Percentiles rank a stretch among this genome's conserved stretches.
Evolutionary conservation across 2,888 invertebrate species (phyloP).

Genomic region (Patella ulyssiponensis): DNA sequence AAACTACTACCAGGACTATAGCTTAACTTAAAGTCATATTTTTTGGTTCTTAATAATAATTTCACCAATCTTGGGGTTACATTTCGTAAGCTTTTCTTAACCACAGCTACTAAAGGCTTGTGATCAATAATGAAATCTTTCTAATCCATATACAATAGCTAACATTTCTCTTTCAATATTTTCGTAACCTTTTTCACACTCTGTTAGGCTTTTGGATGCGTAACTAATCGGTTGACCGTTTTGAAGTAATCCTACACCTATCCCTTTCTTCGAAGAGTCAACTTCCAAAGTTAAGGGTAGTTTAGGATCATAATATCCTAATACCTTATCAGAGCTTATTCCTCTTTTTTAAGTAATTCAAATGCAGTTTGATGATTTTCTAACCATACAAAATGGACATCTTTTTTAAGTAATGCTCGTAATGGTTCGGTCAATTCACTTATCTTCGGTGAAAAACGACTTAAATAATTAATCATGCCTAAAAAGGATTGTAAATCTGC

Average conservation of each 20-base stretch:
- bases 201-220: constrained; percentile 42
- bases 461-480: constrained; percentile 32
- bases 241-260: constrained; percentile 47
- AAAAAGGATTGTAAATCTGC: constrained; percentile 36
- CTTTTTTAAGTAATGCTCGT: constrained; percentile 32
- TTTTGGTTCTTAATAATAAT: background rate
- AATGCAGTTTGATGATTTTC: constrained; percentile 25
- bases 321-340: constrained; percentile 2
- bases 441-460: constrained; percentile 28
- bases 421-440: constrained; percentile 18
- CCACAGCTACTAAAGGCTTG: background rate
- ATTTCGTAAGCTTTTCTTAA: constrained; percentile 1
- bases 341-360: constrained; percentile 18
- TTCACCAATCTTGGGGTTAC: background rate
- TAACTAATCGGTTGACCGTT: constrained; percentile 41
- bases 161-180: constrained; percentile 7
- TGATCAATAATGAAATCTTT: constrained; percentile 7
- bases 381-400: constrained; percentile 31
- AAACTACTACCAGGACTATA: background rate
- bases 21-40: background rate
- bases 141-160: constrained; percentile 3
- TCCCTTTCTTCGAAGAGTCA: constrained; percentile 44
- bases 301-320: constrained; percentile 25
- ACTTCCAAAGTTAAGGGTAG: constrained; percentile 38
- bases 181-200: constrained; percentile 7